Evolutionary conservation across 2,888 invertebrate species (phyloP), one percentile per base, ranked within the genome.

Genomic region (Anarsia innoxiella): DNA sequence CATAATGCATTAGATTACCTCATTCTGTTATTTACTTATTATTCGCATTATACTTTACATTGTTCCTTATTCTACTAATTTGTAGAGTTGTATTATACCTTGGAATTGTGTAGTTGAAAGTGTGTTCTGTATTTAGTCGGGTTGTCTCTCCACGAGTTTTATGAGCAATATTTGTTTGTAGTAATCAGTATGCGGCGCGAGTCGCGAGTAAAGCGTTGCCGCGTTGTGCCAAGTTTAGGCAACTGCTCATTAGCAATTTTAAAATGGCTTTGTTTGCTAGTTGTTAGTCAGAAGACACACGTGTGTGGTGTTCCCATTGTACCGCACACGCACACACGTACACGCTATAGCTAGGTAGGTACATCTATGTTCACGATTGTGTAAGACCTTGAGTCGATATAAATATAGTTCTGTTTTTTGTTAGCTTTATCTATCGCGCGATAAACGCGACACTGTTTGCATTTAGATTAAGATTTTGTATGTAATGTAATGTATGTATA

Each of bases 231-330:
- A 63, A 66, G 67, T 76, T 75, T 74, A 72, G 69, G 68, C 62
- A 70, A 68, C 58, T 44, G 49, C 59, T 72, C 69, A 78, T 79
- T 79, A 69, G 70, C 70, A 78, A 76, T 78, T 78, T 71, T 74
- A 77, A 73, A 60, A 46, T 47, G 45, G 61, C 64, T 71, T 70
- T 77, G 74, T 78, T 72, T 70, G 60, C 61, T 51, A 47, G 45
- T 56, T 50, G 48, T 50, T 45, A 51, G 39, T 41, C 31, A 42
- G 40, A 39, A 39, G 38, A 30, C 47, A 52, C 60, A 58, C 62
- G 63, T 60, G 39, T 33, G 33, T 33, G 14, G 26, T 33, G 33
- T 13, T 11, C n/a, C 5, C 8, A 3, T 5, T 5, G 19, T 5
- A 19, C 13, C 33, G 11, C 34, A 26, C 27, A 28, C 27, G 16